Percentiles rank a stretch among this genome's conserved stretches.
Evolutionary conservation across 2,113 vertebrate genomes (phyloP).

Genomic region (Aspidoscelis tigris): DNA sequence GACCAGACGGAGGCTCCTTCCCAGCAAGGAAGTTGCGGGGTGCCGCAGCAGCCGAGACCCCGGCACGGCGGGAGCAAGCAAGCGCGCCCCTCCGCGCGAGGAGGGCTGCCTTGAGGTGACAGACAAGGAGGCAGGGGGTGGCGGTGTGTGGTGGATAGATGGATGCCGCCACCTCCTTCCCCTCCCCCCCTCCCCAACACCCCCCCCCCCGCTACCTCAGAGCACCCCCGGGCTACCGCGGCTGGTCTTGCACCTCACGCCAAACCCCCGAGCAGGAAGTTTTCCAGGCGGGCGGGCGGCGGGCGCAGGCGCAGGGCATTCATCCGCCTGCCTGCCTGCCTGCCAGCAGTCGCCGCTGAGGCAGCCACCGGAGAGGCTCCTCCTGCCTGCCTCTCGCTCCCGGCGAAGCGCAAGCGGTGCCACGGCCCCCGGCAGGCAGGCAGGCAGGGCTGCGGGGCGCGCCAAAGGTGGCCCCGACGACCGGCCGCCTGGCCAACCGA

Average conservation of each 20-base stretch:
- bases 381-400: neutral
- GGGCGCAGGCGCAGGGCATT: constrained; percentile 68
- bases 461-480: neutral
- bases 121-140: too few species aligned
- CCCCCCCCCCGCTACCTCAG: constrained; percentile 19
- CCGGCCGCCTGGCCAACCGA: constrained; percentile 27
- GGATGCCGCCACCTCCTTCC: constrained; percentile 30
- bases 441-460: neutral
- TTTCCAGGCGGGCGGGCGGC: constrained; percentile 56
- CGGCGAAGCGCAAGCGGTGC: neutral
- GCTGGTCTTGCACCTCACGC: constrained; percentile 25
- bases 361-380: too few species aligned
- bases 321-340: constrained; percentile 4
- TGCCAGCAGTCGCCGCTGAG: too few species aligned
- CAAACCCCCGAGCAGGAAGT: constrained; percentile 66
- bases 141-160: neutral
- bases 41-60: neutral
- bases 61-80: neutral
- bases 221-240: constrained; percentile 39
- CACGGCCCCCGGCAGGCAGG: neutral
- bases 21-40: neutral
- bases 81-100: neutral
- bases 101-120: neutral
- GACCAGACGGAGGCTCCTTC: neutral
- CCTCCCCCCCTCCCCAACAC: neutral